Evolutionary conservation across 2,888 invertebrate genomes (phyloP), one percentile per base, ranked within the genome.

Genomic region (Nebria salina): DNA sequence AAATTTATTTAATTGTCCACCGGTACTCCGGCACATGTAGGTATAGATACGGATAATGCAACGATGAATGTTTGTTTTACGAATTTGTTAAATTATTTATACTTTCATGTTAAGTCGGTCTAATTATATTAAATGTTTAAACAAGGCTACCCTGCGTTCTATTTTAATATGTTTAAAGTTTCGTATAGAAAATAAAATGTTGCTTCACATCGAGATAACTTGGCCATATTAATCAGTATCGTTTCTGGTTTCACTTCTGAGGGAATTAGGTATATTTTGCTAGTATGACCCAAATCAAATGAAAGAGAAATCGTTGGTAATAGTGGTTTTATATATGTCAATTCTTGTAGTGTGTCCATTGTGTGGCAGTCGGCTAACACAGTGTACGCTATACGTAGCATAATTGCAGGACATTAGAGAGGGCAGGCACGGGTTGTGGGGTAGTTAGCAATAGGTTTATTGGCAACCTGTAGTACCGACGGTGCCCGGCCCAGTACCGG

Each of bases 371-470:
- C 4, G 34, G 34, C 34, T 34, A 34, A 34, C 34, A 34, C 34
- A 34, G 34, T 34, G 34, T 34, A 54, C 54, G 13, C 54, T 54
- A 54, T 54, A 54, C 54, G 8, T 13, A 54, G 54, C 54, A 54
- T 54, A 54, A 54, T 54, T 54, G 54, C 54, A 54, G 54, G 54
- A 54, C 54, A 54, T 54, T 54, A 54, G 54, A 54, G 54, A 54
- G 54, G 7, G 66, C 13, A 15, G 70, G 70, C 70, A 70, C 20
- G 20, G 70, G 20, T 70, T 25, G 70, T n/a, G 15, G 70, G 70
- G 70, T 70, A 34, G 25, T 80, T 76, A 76, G 81, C 81, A 81
- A 81, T 81, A 81, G 76, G 81, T 81, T 81, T 81, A 81, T 81
- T 81, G 81, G 81, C 81, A 81, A 81, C 81, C 81, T 81, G 81